Evolutionary conservation across 2,113 vertebrate genomes (phyloP).

Genomic region (Acrocephalus kingi): DNA sequence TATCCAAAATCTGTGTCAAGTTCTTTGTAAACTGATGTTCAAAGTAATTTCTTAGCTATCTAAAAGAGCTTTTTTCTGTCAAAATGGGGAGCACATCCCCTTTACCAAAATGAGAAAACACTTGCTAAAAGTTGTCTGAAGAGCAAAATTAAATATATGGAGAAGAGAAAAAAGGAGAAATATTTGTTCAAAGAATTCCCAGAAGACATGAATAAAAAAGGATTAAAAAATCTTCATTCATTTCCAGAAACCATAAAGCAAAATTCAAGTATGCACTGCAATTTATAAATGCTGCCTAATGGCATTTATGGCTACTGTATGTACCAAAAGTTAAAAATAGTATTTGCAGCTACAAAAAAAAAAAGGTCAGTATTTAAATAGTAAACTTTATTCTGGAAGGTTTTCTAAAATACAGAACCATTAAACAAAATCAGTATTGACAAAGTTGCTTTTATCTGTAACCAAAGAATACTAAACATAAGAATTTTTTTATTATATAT

Average conservation of each 20-base stretch:
- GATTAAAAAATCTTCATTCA: no score
- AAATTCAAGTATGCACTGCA: not conserved
- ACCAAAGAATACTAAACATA: not conserved
- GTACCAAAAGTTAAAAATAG: not conserved
- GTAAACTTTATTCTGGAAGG: not conserved
- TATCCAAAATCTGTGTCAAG: not conserved
- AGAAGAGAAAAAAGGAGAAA: not conserved
- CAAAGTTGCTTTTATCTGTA: not conserved
- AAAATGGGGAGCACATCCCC: not conserved
- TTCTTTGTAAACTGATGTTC: not conserved
- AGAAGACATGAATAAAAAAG: not conserved
- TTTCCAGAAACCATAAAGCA: not conserved
- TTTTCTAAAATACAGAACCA: not conserved
- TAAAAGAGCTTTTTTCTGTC: not conserved
- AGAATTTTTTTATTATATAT: not conserved
- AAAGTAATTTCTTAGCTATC: not conserved
- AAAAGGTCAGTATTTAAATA: not conserved
- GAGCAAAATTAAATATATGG: not conserved
- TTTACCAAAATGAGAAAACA: not conserved
- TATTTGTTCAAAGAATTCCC: not conserved
- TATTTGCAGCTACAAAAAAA: not conserved
- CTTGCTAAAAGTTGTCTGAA: not conserved
- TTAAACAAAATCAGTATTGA: not conserved
- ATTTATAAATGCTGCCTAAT: not conserved
- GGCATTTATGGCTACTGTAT: not conserved